Base-by-base conservation (phyloP, 2,113 vertebrate genomes). In the Urocynchramus pylzowi region DNA sequence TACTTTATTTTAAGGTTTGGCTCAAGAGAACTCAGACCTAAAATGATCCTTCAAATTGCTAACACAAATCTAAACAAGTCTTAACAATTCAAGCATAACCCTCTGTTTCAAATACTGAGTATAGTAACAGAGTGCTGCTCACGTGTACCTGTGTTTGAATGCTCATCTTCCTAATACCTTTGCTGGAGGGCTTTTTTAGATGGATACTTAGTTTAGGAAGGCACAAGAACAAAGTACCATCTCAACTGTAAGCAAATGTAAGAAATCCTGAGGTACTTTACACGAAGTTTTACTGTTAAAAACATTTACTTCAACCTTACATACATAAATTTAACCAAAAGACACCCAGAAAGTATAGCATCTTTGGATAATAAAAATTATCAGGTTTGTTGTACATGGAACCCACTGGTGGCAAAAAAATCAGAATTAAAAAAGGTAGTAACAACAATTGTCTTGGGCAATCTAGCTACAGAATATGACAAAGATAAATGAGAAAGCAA, bases 401-500 rank as follows among this genome's bases (percentile, higher is more conserved):
- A 7, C 3, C 27, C 15, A 70, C 37, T 13, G 7, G 19, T 76
- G 24, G 20, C 18, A 50, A 86, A 84, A 89, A 64, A n/a, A 0
- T 0, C 1, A 2, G 16, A 78, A 45, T 27, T 41, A 28, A 57
- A 67, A 33, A 31, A 11, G 5, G 1, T 47, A 47, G 6, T 20
- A 70, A 57, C 37, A 84, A 35, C 0, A 3, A 3, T 4, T 78
- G 22, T 90, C 28, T 93, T 49, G 50, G 45, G 47, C 20, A 87
- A 87, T 57, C 27, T 42, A 87, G 10, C n/a, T 44, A 24, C 6
- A 80, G 59, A 15, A 59, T 2, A 2, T 50, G 41, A n/a, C 69
- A 88, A 80, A 94, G 76, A 88, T 76, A 77, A 80, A 89, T 37
- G 8, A 68, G 76, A 84, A 93, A 67, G 44, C 31, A 95, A 63